A percentile compares a stretch with the other conserved stretches of the same genome.
Evolutionary conservation across 2,888 invertebrate genomes (phyloP).

Genomic region (Oscheius myriophilus): DNA sequence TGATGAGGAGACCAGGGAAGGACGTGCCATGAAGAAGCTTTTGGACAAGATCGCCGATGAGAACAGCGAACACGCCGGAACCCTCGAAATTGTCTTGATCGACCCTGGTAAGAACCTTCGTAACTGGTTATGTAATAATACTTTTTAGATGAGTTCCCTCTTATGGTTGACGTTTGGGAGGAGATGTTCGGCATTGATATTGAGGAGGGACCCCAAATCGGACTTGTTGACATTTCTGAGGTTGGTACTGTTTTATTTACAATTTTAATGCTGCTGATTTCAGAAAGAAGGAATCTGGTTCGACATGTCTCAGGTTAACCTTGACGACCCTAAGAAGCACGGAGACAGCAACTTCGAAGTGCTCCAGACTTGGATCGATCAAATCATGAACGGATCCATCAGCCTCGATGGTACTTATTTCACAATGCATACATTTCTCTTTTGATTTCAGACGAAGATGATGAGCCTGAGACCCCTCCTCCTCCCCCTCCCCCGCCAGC

Average conservation of each 20-base stretch:
- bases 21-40: slow-evolving; percentile 68
- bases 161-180: slow-evolving; percentile 71
- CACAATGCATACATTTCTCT: not conserved
- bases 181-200: slow-evolving; percentile 71
- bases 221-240: slow-evolving; percentile 70
- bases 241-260: slow-evolving; percentile 34
- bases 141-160: slow-evolving; percentile 69
- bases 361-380: slow-evolving; percentile 70
- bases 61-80: slow-evolving; percentile 70
- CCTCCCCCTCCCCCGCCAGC: slow-evolving; percentile 54
- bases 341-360: slow-evolving; percentile 70
- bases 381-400: slow-evolving; percentile 69
- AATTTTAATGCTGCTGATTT: slow-evolving; percentile 17
- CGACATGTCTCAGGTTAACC: slow-evolving; percentile 70
- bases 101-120: slow-evolving; percentile 67
- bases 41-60: slow-evolving; percentile 69
- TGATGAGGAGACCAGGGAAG: slow-evolving; percentile 70
- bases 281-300: slow-evolving; percentile 71
- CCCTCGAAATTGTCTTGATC: slow-evolving; percentile 69
- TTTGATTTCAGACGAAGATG: slow-evolving; percentile 44
- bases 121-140: too few relatives aligned
- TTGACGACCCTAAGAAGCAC: slow-evolving; percentile 70
- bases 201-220: slow-evolving; percentile 70
- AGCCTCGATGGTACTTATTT: slow-evolving; percentile 60
- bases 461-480: slow-evolving; percentile 52